phyloP scores from a whole-genome alignment of 23 tunicate genomes.

The Ciona savignyi region DNA sequence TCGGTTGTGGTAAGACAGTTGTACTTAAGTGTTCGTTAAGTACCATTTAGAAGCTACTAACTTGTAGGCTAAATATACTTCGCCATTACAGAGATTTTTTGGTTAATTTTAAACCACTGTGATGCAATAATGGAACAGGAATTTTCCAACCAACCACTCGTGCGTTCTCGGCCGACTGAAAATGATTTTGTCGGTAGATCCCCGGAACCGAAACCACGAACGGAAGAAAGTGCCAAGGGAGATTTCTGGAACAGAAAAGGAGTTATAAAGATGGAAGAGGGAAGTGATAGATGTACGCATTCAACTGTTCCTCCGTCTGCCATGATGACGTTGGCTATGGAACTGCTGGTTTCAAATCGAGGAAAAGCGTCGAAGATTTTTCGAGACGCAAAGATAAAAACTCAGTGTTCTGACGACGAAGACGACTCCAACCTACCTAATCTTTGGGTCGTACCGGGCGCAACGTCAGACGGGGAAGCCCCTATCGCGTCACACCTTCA shows the following conservation, averaged over 20 bases:
- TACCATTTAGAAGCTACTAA: too few species aligned
- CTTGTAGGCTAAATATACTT: too few species aligned
- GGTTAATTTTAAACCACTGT: too few species aligned
- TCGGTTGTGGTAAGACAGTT: too few species aligned
- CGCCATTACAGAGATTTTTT: too few species aligned
- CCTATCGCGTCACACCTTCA: constrained; percentile 69
- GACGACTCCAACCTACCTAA: constrained; percentile 36
- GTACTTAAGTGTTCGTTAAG: too few species aligned
- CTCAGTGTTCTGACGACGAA: constrained; percentile 4
- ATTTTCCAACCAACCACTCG: neutral
- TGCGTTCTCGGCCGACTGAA: neutral
- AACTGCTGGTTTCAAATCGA: constrained; percentile 46
- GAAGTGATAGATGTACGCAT: constrained; percentile 53
- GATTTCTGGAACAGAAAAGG: constrained; percentile 34
- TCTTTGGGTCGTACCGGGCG: constrained; percentile 78
- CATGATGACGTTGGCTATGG: constrained; percentile 92
- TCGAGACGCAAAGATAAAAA: constrained; percentile 35
- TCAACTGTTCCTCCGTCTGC: constrained; percentile 62
- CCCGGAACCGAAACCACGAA: neutral
- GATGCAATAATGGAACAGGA: neutral
- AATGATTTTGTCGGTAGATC: neutral
- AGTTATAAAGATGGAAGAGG: constrained; percentile 48
- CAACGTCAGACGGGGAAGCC: neutral
- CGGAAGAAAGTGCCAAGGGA: neutral
- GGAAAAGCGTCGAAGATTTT: constrained; percentile 70